A percentile compares a stretch with the other conserved stretches of the same genome.
Evolutionary conservation across 2,888 invertebrate species (phyloP).

Genomic region (Drosophila multiciliata): DNA sequence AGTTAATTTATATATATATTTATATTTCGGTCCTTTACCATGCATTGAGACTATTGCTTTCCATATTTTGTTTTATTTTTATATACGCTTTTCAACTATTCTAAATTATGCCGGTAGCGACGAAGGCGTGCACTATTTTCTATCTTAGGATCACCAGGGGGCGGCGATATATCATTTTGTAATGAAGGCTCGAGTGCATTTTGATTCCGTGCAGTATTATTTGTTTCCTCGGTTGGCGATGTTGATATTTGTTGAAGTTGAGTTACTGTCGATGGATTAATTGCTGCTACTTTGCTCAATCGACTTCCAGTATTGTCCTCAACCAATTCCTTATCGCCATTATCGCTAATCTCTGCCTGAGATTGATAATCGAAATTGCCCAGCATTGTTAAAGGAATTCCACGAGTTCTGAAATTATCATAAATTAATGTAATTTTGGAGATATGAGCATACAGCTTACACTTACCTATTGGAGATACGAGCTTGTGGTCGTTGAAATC

Average conservation of each 20-base stretch:
- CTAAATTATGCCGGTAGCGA: slow-evolving; percentile 84
- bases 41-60: slow-evolving; percentile 50
- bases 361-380: slow-evolving; percentile 80
- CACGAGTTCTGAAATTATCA: slow-evolving; percentile 80
- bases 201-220: slow-evolving; percentile 63
- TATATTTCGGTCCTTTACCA: slow-evolving; percentile 35
- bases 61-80: neutral
- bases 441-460: neutral
- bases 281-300: slow-evolving; percentile 13
- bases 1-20: slow-evolving; percentile 19
- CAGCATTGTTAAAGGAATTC: slow-evolving; percentile 86
- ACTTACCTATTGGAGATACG: slow-evolving; percentile 83
- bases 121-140: slow-evolving; percentile 85
- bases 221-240: slow-evolving; percentile 48
- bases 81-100: slow-evolving; percentile 53
- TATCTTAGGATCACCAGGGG: slow-evolving; percentile 84
- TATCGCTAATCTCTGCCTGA: slow-evolving; percentile 78
- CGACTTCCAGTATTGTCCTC: slow-evolving; percentile 25
- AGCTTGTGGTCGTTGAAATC: slow-evolving; percentile 90
- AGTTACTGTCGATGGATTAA: slow-evolving; percentile 14
- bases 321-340: slow-evolving; percentile 32
- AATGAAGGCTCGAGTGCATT: slow-evolving; percentile 56
- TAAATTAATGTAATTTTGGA: neutral
- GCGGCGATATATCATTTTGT: slow-evolving; percentile 83
- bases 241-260: neutral